Evolutionary conservation across 2,113 vertebrate genomes (phyloP).

Genomic region (Neodontobutis hainanensis): DNA sequence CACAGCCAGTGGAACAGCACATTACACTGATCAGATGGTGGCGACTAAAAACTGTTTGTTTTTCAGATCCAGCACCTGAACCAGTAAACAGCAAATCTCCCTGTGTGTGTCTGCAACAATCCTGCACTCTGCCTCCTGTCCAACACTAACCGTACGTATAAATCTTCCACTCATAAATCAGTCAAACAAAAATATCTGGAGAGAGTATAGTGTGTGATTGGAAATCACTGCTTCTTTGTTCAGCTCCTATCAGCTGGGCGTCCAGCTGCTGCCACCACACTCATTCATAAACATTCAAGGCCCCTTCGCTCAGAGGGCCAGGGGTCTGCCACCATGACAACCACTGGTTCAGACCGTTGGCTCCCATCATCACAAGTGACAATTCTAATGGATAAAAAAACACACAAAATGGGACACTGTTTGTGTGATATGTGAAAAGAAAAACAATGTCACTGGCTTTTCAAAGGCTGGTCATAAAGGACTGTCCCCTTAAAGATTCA

Average conservation of each 20-base stretch:
- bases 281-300: slow-evolving; percentile 55
- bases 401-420: slow-evolving; percentile 21
- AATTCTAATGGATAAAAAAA: slow-evolving; percentile 18
- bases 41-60: slow-evolving; percentile 63
- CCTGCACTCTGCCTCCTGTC: not conserved
- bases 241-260: slow-evolving; percentile 23
- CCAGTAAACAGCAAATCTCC: slow-evolving; percentile 40
- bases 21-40: slow-evolving; percentile 49
- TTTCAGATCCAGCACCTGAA: slow-evolving; percentile 68
- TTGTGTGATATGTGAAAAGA: not conserved
- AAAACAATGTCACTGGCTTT: too few relatives aligned
- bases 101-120: not conserved
- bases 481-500: too few relatives aligned
- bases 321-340: slow-evolving; percentile 66
- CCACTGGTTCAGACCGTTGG: slow-evolving; percentile 44
- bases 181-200: not conserved
- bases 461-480: too few relatives aligned
- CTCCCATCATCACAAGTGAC: slow-evolving; percentile 41
- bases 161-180: not conserved
- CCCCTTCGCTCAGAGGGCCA: slow-evolving; percentile 64
- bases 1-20: slow-evolving; percentile 17
- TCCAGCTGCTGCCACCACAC: slow-evolving; percentile 49
- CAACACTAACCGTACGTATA: not conserved
- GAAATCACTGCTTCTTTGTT: not conserved
- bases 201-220: too few relatives aligned